Evolutionary conservation across 1,140 invertebrate species (phyloP).

Genomic region (Drosophila takahashii): DNA sequence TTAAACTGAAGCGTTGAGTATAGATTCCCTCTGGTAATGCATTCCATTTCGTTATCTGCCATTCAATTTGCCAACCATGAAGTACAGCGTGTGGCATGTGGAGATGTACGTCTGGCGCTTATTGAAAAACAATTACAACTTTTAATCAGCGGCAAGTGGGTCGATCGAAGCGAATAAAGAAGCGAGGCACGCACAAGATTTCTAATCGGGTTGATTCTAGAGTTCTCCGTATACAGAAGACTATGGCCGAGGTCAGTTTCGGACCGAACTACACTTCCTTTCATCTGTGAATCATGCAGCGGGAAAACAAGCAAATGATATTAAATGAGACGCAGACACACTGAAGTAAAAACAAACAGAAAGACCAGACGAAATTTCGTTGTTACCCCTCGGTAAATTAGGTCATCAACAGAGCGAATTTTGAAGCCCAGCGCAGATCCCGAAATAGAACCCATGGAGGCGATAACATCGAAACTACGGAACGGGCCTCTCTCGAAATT

Average conservation of each 20-base stretch:
- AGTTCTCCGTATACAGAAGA: slow-evolving; percentile 16
- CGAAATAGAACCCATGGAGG: slow-evolving; percentile 33
- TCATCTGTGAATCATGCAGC: slow-evolving; percentile 50
- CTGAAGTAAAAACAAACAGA: slow-evolving; percentile 34
- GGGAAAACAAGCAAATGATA: slow-evolving; percentile 23
- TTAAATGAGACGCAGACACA: slow-evolving; percentile 27
- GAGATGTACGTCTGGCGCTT: slow-evolving; percentile 20
- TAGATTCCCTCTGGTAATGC: slow-evolving; percentile 10
- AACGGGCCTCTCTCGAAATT: slow-evolving; percentile 13
- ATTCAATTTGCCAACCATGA: slow-evolving; percentile 43
- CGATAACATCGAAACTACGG: slow-evolving; percentile 31
- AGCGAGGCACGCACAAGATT: slow-evolving; percentile 45
- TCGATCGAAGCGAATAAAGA: slow-evolving; percentile 18
- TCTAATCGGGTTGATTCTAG: slow-evolving; percentile 51
- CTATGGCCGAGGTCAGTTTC: slow-evolving; percentile 73
- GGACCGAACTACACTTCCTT: slow-evolving; percentile 2
- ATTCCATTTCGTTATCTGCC: slow-evolving; percentile 41
- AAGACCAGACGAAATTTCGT: slow-evolving; percentile 24
- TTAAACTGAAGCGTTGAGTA: slow-evolving; percentile 6
- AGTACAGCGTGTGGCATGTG: neutral
- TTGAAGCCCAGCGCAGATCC: slow-evolving; percentile 38
- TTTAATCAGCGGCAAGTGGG: slow-evolving; percentile 64
- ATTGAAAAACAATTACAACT: slow-evolving; percentile 67
- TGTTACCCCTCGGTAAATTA: slow-evolving; percentile 55
- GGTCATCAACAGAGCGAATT: slow-evolving; percentile 59